Percentiles rank a stretch among this genome's conserved stretches.
phyloP scores from a whole-genome alignment of 1,140 invertebrate genomes.

The Macrotrachela quadricornifera region DNA sequence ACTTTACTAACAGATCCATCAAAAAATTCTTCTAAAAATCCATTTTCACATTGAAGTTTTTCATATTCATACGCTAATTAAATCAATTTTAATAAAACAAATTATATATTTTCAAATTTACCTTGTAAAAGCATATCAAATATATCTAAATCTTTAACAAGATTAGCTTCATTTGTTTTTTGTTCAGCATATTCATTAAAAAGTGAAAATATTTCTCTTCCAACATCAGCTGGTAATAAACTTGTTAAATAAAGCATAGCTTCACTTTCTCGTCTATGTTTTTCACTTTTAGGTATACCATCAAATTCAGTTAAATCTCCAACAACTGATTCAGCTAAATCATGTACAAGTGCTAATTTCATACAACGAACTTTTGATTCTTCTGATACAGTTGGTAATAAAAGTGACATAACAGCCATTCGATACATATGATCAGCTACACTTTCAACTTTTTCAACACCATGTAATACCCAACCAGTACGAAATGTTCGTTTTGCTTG shows the following conservation, averaged over 20 bases:
- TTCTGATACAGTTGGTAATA: constrained; percentile 40
- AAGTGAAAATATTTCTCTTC: too few species aligned
- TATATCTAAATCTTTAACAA: constrained; percentile 81
- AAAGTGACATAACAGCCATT: constrained; percentile 73
- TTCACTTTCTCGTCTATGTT: constrained; percentile 51
- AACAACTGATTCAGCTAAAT: constrained; percentile 81
- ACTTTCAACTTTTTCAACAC: constrained; percentile 48
- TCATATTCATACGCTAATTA: constrained; percentile 39
- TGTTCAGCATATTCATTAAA: constrained; percentile 71
- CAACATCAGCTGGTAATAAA: too few species aligned
- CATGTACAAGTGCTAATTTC: constrained; percentile 67
- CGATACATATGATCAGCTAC: constrained; percentile 91
- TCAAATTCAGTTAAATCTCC: constrained; percentile 80
- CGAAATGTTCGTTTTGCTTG: constrained; percentile 42
- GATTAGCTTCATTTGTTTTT: constrained; percentile 57
- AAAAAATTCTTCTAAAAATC: constrained; percentile 4
- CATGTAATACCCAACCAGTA: constrained; percentile 65
- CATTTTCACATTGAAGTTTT: constrained; percentile 45
- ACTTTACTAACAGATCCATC: not conserved
- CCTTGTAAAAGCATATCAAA: constrained; percentile 83
- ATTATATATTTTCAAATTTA: too few species aligned
- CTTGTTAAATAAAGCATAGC: not conserved
- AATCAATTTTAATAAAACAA: too few species aligned
- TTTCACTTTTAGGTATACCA: constrained; percentile 59
- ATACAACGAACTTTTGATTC: constrained; percentile 36